phyloP scores from a whole-genome alignment of 1,140 invertebrate species.

The Oryctes rhinoceros region DNA sequence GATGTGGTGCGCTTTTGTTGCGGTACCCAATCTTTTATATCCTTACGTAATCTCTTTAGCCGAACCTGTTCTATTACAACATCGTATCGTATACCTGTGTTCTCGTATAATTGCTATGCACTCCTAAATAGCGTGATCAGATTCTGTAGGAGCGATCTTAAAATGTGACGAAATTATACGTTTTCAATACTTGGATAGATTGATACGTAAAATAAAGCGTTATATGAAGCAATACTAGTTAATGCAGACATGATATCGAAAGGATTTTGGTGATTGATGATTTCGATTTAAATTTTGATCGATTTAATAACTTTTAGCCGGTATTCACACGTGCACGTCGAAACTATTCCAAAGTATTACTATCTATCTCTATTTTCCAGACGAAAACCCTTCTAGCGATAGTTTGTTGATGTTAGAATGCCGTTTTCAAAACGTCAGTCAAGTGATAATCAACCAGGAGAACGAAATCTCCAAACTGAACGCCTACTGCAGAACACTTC shows the following conservation, averaged over 20 bases:
- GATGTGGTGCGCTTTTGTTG: not conserved
- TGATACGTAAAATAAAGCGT: not conserved
- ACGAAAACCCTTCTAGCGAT: slow-evolving; percentile 67
- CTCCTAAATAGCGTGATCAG: not conserved
- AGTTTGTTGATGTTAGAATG: slow-evolving; percentile 78
- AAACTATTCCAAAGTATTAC: not conserved
- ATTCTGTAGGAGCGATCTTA: slow-evolving; percentile 4
- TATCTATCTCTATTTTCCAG: slow-evolving; percentile 42
- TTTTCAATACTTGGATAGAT: not conserved
- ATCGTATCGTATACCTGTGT: not conserved
- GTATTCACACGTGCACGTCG: no score
- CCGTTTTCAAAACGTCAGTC: slow-evolving; percentile 77
- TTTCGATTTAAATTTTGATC: no score
- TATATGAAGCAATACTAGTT: no score
- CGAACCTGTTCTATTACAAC: not conserved
- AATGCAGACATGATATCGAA: no score
- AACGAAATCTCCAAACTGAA: slow-evolving; percentile 78
- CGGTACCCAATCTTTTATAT: not conserved
- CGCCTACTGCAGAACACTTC: slow-evolving; percentile 71
- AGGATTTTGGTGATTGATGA: no score
- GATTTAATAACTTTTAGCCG: not conserved
- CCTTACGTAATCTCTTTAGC: not conserved
- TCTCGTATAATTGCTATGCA: not conserved
- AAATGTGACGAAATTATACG: slow-evolving; percentile 6
- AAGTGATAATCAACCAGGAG: slow-evolving; percentile 76